These are phyloP conservation scores for Drosophila oshimai DNA, from an alignment of 1,140 invertebrate species.

Conservation along the genomic window DNA sequence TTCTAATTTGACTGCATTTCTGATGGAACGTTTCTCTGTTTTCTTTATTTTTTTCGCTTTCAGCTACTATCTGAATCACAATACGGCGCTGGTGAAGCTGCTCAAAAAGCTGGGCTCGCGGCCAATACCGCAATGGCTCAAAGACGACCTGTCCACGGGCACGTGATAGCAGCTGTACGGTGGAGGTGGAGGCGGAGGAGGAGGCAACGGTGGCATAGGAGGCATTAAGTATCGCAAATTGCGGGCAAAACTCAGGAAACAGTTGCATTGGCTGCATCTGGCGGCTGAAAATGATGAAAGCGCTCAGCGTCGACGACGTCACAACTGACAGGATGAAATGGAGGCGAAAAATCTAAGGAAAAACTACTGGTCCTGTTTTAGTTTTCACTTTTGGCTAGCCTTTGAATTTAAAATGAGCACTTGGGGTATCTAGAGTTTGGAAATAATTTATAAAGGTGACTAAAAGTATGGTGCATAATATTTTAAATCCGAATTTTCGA, in stretches of 20 bases:
- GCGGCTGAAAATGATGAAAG: constrained; percentile 6
- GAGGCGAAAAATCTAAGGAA: not conserved
- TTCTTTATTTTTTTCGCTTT: constrained; percentile 24
- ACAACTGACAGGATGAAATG: constrained; percentile 31
- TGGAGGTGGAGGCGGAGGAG: constrained; percentile 10
- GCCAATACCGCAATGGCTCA: constrained; percentile 95
- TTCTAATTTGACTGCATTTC: constrained; percentile 28
- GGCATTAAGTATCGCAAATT: constrained; percentile 73
- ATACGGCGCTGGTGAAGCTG: constrained; percentile 96
- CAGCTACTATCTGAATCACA: constrained; percentile 95
- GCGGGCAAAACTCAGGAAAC: constrained; percentile 79
- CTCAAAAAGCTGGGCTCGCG: constrained; percentile 91
- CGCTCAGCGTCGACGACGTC: constrained; percentile 16
- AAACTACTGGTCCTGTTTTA: not conserved
- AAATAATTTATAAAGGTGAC: too few relatives aligned
- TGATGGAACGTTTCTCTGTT: constrained; percentile 1
- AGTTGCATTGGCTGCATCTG: constrained; percentile 69
- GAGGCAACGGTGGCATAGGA: constrained; percentile 34
- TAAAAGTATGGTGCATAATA: too few relatives aligned
- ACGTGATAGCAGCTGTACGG: constrained; percentile 77
- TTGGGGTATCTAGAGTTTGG: too few relatives aligned
- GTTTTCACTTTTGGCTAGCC: not conserved
- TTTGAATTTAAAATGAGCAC: not conserved
- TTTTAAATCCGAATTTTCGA: not conserved
- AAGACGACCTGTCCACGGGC: constrained; percentile 90